Percentiles rank a stretch among this genome's conserved stretches.
Evolutionary conservation across 2,888 invertebrate species (phyloP).

Genomic region (Hydraecia micacea): DNA sequence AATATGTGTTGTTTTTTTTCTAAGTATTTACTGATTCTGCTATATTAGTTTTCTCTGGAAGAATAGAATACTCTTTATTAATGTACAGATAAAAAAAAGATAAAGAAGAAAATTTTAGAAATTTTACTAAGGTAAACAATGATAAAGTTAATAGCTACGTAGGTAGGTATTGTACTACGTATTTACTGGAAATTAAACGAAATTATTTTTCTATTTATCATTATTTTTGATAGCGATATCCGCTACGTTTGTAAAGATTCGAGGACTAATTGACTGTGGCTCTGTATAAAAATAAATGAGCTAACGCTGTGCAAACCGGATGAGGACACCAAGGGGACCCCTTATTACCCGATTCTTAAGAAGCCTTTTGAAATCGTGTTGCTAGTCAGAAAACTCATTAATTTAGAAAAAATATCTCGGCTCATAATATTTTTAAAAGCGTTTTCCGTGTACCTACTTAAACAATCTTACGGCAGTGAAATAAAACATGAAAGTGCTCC

Average conservation of each 20-base stretch:
- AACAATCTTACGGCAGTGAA: slow-evolving; percentile 35
- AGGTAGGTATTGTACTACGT: no score
- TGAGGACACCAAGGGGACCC: not conserved
- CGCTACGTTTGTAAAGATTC: not conserved
- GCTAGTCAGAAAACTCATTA: not conserved
- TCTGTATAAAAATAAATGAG: not conserved
- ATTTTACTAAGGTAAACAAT: not conserved
- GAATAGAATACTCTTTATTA: not conserved
- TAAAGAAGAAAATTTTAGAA: no score
- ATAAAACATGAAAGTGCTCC: slow-evolving; percentile 47
- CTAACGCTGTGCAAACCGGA: not conserved
- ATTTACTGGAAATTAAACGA: not conserved
- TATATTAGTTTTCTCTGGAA: not conserved
- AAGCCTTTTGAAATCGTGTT: not conserved
- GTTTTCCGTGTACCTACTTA: slow-evolving; percentile 36
- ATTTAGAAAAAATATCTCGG: not conserved
- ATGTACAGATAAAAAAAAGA: not conserved
- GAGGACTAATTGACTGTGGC: not conserved
- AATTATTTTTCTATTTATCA: not conserved
- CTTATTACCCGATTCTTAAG: not conserved
- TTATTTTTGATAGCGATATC: no score
- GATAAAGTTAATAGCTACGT: no score
- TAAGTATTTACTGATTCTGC: not conserved
- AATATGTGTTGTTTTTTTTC: not conserved
- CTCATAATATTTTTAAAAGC: slow-evolving; percentile 23